Percentiles rank a stretch among this genome's conserved stretches.
phyloP scores from a whole-genome alignment of 1,140 invertebrate species.

The Sitophilus oryzae region DNA sequence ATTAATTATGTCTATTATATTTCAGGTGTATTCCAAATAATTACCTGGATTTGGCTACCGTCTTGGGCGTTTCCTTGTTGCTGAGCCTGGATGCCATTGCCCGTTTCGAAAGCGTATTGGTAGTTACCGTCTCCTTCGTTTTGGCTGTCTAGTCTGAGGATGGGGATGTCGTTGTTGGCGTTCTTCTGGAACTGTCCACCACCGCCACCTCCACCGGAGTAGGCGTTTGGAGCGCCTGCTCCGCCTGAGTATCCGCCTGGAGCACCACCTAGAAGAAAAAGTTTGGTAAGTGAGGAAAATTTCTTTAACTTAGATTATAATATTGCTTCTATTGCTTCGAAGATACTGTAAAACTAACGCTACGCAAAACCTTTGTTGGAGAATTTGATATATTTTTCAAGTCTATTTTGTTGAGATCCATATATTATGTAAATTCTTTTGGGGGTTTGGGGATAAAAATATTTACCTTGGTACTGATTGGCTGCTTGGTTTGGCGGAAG shows the following conservation, averaged over 20 bases:
- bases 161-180: slow-evolving; percentile 42
- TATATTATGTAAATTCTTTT: no score
- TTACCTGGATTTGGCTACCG: slow-evolving; percentile 50
- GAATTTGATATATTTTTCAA: no score
- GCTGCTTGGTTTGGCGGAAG: slow-evolving; percentile 48
- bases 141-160: slow-evolving; percentile 34
- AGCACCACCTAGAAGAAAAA: no score
- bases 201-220: slow-evolving; percentile 5
- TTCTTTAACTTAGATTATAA: no score
- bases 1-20: background rate
- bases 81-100: slow-evolving; percentile 52
- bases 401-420: no score
- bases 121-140: slow-evolving; percentile 41
- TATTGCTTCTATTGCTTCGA: no score
- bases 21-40: background rate
- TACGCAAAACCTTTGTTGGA: no score
- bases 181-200: slow-evolving; percentile 11
- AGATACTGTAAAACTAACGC: no score
- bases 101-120: slow-evolving; percentile 54
- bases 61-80: slow-evolving; percentile 55
- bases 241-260: no score
- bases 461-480: slow-evolving; percentile 23
- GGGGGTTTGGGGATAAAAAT: background rate
- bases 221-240: background rate
- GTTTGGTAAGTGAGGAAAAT: no score